Conservation (phyloP, 2,888 invertebrate species). For the Lottia scabra region DNA sequence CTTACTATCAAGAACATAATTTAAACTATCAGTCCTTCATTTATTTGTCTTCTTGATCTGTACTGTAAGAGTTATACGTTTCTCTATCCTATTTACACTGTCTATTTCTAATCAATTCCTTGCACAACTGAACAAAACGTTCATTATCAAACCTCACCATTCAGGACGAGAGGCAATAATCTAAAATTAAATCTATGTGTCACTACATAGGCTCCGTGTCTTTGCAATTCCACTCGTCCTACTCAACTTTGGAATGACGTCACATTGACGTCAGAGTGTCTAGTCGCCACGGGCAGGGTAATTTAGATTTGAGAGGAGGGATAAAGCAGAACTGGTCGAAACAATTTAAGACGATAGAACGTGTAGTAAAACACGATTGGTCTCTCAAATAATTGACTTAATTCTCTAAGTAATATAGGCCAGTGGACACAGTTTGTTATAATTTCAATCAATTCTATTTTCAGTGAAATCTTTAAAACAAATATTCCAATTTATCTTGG, state of each 20-base stretch:
- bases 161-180: neutral
- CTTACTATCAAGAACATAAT: no score
- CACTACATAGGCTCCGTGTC: neutral
- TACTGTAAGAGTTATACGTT: no score
- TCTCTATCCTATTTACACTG: neutral
- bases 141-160: neutral
- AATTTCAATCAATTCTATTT: no score
- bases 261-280: conserved; percentile 9
- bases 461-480: no score
- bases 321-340: neutral
- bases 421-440: no score
- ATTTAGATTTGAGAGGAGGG: conserved; percentile 5
- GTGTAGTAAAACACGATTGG: neutral
- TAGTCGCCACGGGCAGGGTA: conserved; percentile 12
- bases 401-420: no score
- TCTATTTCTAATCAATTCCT: neutral
- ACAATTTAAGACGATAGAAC: neutral
- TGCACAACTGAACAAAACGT: conserved; percentile 1
- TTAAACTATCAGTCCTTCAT: no score
- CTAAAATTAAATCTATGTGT: neutral
- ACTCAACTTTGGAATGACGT: conserved; percentile 8
- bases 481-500: no score
- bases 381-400: no score
- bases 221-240: neutral
- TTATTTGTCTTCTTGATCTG: no score